Evolutionary conservation across 2,888 invertebrate species (phyloP).

Genomic region (Epicampocera succincta): DNA sequence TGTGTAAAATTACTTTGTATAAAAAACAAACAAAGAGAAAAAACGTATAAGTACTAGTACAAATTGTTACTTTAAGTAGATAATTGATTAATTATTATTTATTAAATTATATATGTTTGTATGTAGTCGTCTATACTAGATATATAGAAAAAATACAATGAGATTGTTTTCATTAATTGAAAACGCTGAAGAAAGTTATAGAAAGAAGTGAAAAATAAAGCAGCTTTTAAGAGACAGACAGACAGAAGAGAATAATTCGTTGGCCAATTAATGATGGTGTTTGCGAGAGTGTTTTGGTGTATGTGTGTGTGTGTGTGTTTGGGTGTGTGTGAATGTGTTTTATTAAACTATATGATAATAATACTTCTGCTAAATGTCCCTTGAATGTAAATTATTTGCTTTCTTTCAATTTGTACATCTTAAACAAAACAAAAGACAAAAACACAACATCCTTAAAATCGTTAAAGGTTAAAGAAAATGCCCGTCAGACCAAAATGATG

Average conservation of each 20-base stretch:
- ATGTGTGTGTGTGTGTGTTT: background rate
- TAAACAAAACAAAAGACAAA: background rate
- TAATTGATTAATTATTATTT: slow-evolving; percentile 32
- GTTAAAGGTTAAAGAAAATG: background rate
- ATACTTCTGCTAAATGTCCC: slow-evolving; percentile 69
- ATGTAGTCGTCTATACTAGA: too few species aligned
- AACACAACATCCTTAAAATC: slow-evolving; percentile 43
- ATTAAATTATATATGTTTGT: background rate
- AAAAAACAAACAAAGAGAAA: too few species aligned
- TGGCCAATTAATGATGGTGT: background rate
- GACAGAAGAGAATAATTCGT: slow-evolving; percentile 4
- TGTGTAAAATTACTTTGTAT: too few species aligned
- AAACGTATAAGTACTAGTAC: slow-evolving; percentile 53
- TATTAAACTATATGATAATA: slow-evolving; percentile 51
- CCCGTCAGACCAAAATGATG: too few species aligned
- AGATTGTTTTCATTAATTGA: slow-evolving; percentile 27
- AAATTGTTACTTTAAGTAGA: slow-evolving; percentile 48
- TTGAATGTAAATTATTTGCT: slow-evolving; percentile 61
- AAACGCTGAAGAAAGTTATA: background rate
- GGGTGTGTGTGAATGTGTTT: background rate
- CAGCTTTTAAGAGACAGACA: slow-evolving; percentile 55
- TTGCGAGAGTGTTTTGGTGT: slow-evolving; percentile 16
- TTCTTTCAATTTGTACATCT: slow-evolving; percentile 63
- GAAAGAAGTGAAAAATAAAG: slow-evolving; percentile 27
- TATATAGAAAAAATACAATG: slow-evolving; percentile 32